Evolutionary conservation across 2,797 vertebrate species (phyloP).

Genomic region (Melanotaenia boesemani): DNA sequence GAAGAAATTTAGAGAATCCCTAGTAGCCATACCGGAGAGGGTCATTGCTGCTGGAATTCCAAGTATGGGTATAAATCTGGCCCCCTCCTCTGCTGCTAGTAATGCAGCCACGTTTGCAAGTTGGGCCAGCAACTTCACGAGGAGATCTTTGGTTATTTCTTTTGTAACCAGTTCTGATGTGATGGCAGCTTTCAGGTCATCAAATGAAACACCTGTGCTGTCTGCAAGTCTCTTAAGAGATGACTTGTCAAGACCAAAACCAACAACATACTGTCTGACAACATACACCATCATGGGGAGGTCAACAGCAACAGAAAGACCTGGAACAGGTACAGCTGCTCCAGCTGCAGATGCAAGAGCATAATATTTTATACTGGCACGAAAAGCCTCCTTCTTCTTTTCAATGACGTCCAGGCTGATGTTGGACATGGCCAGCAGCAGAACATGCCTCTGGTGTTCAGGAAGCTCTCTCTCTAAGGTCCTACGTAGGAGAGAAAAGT

Average conservation of each 20-base stretch:
- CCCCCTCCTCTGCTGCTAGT: background rate
- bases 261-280: background rate
- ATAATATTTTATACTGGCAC: background rate
- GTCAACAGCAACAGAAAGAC: background rate
- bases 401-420: conserved; percentile 7
- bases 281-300: background rate
- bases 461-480: conserved; percentile 40
- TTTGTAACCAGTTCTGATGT: background rate
- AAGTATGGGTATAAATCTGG: background rate
- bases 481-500: conserved; percentile 58
- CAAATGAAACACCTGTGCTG: background rate
- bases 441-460: conserved; percentile 9
- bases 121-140: background rate
- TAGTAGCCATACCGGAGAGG: accelerated
- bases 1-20: accelerated
- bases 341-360: accelerated
- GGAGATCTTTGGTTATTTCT: accelerated
- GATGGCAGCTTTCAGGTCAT: background rate
- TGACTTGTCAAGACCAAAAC: background rate
- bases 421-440: conserved; percentile 21
- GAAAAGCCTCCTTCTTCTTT: conserved; percentile 24
- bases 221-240: conserved; percentile 8
- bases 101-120: accelerated
- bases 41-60: background rate
- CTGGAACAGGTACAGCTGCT: conserved; percentile 3